Conservation (phyloP, 2,797 vertebrate genomes). For the Sarcoramphus papa region DNA sequence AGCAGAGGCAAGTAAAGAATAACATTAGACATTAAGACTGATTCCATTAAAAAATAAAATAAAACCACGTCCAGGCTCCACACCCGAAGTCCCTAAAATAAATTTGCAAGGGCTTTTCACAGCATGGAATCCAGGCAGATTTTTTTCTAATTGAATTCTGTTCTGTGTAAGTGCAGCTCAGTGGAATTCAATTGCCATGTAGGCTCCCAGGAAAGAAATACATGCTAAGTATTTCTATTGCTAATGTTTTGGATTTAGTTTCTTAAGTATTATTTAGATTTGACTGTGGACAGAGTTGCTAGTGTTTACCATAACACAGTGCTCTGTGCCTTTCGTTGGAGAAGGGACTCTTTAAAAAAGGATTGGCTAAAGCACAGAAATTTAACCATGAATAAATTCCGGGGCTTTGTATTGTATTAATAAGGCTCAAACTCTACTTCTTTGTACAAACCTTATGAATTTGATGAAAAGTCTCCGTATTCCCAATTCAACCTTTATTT, state of each 20-base stretch:
- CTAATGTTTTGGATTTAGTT: conserved; percentile 46
- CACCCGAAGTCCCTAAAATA: conserved; percentile 46
- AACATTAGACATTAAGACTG: conserved; percentile 63
- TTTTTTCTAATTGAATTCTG: conserved; percentile 61
- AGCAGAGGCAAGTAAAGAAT: conserved; percentile 68
- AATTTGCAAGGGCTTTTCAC: conserved; percentile 58
- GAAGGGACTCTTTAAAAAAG: neutral
- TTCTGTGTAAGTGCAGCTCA: conserved; percentile 24
- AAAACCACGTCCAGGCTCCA: conserved; percentile 38
- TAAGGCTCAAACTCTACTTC: conserved; percentile 31
- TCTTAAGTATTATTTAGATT: conserved; percentile 44
- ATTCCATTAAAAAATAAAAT: conserved; percentile 61
- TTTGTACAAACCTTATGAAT: conserved; percentile 2
- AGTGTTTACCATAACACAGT: conserved; percentile 29
- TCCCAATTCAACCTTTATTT: neutral
- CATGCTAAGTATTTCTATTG: conserved; percentile 55
- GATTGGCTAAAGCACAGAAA: conserved; percentile 2
- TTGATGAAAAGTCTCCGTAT: neutral
- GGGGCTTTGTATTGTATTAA: conserved; percentile 31
- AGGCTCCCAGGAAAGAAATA: conserved; percentile 54
- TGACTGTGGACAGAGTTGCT: conserved; percentile 13
- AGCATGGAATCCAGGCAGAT: conserved; percentile 32
- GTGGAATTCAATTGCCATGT: conserved; percentile 50
- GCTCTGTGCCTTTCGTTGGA: neutral
- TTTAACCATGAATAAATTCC: conserved; percentile 40